Percentiles rank a stretch among this genome's conserved stretches.
Evolutionary conservation across 2,113 vertebrate genomes (phyloP).

Genomic region (Takifugu bimaculatus): DNA sequence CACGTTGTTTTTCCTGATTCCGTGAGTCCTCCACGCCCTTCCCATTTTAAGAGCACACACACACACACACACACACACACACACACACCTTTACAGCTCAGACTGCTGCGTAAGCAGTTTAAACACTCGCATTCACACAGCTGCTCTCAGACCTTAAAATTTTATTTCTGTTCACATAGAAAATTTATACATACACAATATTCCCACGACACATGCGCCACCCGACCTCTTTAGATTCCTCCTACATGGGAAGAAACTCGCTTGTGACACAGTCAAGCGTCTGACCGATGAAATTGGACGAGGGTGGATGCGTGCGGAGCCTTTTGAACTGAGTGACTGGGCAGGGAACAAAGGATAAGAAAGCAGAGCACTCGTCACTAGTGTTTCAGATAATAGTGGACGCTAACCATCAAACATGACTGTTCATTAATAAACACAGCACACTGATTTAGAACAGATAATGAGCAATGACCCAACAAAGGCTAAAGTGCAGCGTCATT

Average conservation of each 20-base stretch:
- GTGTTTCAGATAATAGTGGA: slow-evolving; percentile 38
- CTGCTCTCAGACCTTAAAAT: slow-evolving; percentile 38
- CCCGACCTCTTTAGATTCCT: slow-evolving; percentile 18
- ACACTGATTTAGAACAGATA: slow-evolving; percentile 10
- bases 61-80: too few relatives aligned
- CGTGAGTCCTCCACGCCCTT: too few relatives aligned
- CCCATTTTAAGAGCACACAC: too few relatives aligned
- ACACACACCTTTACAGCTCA: too few relatives aligned
- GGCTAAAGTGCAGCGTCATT: slow-evolving; percentile 12
- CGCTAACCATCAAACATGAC: slow-evolving; percentile 20
- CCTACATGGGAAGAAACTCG: slow-evolving; percentile 25
- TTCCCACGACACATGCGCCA: slow-evolving; percentile 42
- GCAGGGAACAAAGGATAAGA: slow-evolving; percentile 33
- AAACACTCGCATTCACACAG: neutral
- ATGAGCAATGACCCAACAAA: slow-evolving; percentile 14
- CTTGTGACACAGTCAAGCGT: slow-evolving; percentile 21
- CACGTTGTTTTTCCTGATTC: too few relatives aligned
- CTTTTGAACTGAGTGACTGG: slow-evolving; percentile 26
- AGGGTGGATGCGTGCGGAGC: slow-evolving; percentile 25
- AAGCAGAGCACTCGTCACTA: slow-evolving; percentile 28
- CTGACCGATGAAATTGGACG: slow-evolving; percentile 9
- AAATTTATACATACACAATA: slow-evolving; percentile 53
- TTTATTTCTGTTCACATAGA: slow-evolving; percentile 66
- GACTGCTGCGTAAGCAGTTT: neutral
- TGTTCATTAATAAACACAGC: neutral